A percentile compares a stretch with the other conserved stretches of the same genome.
These are phyloP conservation scores for Drosophila meridiana DNA, from an alignment of 2,888 invertebrate genomes.

Conservation along the genomic window DNA sequence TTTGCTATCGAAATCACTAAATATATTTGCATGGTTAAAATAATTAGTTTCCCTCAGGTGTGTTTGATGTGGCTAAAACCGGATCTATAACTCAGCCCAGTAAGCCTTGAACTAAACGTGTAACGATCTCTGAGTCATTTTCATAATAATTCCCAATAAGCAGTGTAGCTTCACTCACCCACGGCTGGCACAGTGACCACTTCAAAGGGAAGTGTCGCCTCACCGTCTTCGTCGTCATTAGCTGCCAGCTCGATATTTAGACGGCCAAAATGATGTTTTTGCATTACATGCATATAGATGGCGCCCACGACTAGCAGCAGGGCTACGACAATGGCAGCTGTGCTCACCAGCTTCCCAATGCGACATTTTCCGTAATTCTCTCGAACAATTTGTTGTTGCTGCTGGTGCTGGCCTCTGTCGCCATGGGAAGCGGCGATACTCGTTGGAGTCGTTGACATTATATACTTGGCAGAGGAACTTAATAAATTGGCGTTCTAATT, in stretches of 20 bases:
- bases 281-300: slow-evolving; percentile 73
- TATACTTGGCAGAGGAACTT: not conserved
- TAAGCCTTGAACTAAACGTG: not conserved
- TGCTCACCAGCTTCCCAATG: slow-evolving; percentile 45
- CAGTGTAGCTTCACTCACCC: slow-evolving; percentile 38
- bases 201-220: not conserved
- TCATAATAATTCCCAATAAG: not conserved
- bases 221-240: not conserved
- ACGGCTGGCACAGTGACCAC: slow-evolving; percentile 29
- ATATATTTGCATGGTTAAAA: not conserved
- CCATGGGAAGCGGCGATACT: slow-evolving; percentile 11
- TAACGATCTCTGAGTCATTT: not conserved
- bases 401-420: slow-evolving; percentile 3
- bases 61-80: not conserved
- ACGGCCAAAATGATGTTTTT: slow-evolving; percentile 73
- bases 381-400: not conserved
- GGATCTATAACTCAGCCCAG: not conserved
- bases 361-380: slow-evolving; percentile 24
- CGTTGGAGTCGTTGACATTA: slow-evolving; percentile 31
- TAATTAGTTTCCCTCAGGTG: not conserved
- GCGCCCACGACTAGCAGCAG: slow-evolving; percentile 71
- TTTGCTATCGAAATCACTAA: not conserved
- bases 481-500: slow-evolving; percentile 32
- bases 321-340: slow-evolving; percentile 60
- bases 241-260: slow-evolving; percentile 43